Conservation (phyloP, 2,888 invertebrate species). For the Dusona sp. region DNA sequence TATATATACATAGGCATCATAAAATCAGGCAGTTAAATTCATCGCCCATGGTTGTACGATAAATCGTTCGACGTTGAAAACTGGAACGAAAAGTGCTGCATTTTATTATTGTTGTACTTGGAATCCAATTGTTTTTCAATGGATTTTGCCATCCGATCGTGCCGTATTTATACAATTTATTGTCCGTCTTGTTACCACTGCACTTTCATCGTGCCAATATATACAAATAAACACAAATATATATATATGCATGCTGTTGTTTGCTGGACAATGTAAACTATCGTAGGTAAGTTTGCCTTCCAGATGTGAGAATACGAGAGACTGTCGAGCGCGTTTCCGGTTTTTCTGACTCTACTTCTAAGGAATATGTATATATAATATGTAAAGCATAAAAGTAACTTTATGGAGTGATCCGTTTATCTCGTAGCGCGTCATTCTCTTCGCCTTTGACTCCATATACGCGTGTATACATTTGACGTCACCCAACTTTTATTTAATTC, state of each 20-base stretch:
- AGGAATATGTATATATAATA: conserved; percentile 24
- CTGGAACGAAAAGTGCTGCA: conserved; percentile 54
- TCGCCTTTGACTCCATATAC: not conserved
- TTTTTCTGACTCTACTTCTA: conserved; percentile 42
- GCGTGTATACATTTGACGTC: conserved; percentile 41
- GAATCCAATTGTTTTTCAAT: conserved; percentile 48
- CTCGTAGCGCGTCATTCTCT: conserved; percentile 30
- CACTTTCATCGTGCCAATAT: not conserved
- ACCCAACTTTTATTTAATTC: conserved; percentile 55
- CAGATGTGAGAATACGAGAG: conserved; percentile 51
- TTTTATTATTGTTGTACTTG: conserved; percentile 58
- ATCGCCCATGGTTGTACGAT: conserved; percentile 40
- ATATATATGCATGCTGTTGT: not conserved
- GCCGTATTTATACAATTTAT: conserved; percentile 64
- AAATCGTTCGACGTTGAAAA: conserved; percentile 56
- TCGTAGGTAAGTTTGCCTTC: conserved; percentile 7
- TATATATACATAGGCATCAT: conserved; percentile 7
- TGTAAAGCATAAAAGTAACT: conserved; percentile 51
- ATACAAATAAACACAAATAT: not conserved
- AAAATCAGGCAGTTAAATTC: conserved; percentile 43
- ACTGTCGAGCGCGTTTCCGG: conserved; percentile 58
- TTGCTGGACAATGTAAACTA: conserved; percentile 29
- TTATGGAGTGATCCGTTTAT: conserved; percentile 50
- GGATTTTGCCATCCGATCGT: conserved; percentile 29
- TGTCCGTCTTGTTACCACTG: conserved; percentile 40